Percentiles rank a stretch among this genome's conserved stretches.
Conservation (phyloP, 2,113 vertebrate genomes). For the Microcebus tavaratra region DNA sequence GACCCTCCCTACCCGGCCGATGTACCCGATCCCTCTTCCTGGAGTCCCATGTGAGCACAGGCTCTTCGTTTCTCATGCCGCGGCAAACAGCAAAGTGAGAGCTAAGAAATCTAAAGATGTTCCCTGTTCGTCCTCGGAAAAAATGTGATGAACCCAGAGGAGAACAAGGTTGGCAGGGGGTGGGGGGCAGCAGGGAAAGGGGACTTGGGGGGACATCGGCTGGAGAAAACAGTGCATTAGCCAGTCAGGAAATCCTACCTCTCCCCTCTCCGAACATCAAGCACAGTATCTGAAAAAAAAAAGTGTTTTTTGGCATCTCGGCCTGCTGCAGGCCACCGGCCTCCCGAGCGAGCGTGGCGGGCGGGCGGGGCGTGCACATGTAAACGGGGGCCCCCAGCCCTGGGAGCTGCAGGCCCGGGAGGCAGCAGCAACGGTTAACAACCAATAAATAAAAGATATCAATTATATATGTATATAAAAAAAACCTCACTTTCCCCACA, state of each 20-base stretch:
- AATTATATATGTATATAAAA: conserved; percentile 75
- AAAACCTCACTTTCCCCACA: conserved; percentile 79
- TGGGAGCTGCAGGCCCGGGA: conserved; percentile 58
- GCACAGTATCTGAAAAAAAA: neutral
- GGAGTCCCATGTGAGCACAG: neutral
- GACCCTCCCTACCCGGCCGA: neutral
- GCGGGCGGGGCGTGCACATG: conserved; percentile 63
- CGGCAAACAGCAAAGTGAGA: neutral
- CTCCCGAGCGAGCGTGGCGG: conserved; percentile 57
- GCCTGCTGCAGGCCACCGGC: conserved; percentile 79
- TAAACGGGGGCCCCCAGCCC: conserved; percentile 72
- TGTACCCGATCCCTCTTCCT: rapidly evolving
- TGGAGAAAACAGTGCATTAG: conserved; percentile 1
- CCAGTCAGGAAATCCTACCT: conserved; percentile 46
- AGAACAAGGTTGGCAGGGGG: neutral
- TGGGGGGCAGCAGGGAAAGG: neutral
- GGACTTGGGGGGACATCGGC: neutral
- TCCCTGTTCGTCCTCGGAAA: neutral
- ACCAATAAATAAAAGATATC: conserved; percentile 87
- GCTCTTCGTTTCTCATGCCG: neutral
- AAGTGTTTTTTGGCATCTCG: conserved; percentile 84
- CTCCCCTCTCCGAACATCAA: conserved; percentile 64
- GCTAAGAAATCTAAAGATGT: neutral
- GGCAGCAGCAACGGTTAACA: conserved; percentile 83
- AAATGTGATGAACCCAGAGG: neutral